A percentile compares a stretch with the other conserved stretches of the same genome.
Evolutionary conservation across 2,113 vertebrate species (phyloP).

Genomic region (Halcyon senegalensis): DNA sequence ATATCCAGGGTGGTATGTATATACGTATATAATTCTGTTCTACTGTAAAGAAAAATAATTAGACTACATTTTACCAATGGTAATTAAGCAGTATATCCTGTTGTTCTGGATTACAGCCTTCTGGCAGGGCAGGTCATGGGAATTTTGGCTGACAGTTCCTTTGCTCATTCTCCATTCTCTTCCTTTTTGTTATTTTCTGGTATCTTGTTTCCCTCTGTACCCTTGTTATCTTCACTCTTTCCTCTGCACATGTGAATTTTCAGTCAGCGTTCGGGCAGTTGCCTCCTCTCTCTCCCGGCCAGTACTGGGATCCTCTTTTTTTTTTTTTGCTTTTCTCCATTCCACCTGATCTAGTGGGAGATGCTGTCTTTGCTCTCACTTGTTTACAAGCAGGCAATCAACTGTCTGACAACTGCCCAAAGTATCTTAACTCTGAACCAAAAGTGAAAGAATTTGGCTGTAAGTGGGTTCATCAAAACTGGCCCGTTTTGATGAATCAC

Average conservation of each 20-base stretch:
- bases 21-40: neutral
- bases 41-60: slow-evolving; percentile 4
- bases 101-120: neutral
- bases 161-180: neutral
- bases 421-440: neutral
- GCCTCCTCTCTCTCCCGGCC: neutral
- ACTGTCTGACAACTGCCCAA: neutral
- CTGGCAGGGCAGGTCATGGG: neutral
- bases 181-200: neutral
- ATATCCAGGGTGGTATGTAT: neutral
- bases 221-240: neutral
- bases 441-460: neutral
- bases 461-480: neutral
- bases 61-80: neutral
- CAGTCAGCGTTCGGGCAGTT: neutral
- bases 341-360: neutral
- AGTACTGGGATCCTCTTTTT: neutral
- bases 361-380: neutral
- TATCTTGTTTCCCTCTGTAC: neutral
- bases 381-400: neutral
- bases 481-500: neutral
- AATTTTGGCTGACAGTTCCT: neutral
- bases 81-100: slow-evolving; percentile 17
- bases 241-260: neutral
- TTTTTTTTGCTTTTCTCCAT: neutral